Evolutionary conservation across 1,140 invertebrate genomes (phyloP).

Genomic region (Calosoma granatense): DNA sequence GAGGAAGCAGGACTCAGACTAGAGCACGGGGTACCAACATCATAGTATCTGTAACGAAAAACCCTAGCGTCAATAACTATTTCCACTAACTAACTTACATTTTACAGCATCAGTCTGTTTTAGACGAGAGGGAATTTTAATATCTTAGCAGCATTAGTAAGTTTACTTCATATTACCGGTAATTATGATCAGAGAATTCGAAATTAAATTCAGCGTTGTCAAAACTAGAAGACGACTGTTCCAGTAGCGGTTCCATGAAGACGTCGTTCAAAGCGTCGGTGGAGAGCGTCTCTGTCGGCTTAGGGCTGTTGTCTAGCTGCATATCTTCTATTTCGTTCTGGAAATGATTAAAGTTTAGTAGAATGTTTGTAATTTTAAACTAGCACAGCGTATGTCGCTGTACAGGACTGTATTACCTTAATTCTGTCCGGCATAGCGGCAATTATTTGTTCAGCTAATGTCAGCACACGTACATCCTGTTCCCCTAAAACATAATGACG

Average conservation of each 20-base stretch:
- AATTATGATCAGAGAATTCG: slow-evolving; percentile 68
- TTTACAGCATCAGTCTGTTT: slow-evolving; percentile 10
- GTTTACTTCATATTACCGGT: slow-evolving; percentile 47
- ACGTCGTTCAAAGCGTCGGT: slow-evolving; percentile 42
- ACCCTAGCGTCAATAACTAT: slow-evolving; percentile 11
- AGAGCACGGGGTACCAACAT: slow-evolving; percentile 63
- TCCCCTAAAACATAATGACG: slow-evolving; percentile 61
- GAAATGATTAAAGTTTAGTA: slow-evolving; percentile 17
- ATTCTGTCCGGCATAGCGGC: slow-evolving; percentile 94
- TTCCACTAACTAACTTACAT: no score
- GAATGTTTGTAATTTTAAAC: slow-evolving; percentile 12
- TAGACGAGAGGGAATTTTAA: neutral
- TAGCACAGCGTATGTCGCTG: no score
- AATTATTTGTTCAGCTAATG: slow-evolving; percentile 94
- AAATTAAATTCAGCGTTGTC: slow-evolving; percentile 60
- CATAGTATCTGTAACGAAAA: slow-evolving; percentile 48
- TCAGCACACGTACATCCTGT: slow-evolving; percentile 84
- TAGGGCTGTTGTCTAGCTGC: slow-evolving; percentile 38
- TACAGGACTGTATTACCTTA: slow-evolving; percentile 59
- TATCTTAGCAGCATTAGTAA: neutral
- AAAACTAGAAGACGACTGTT: slow-evolving; percentile 47
- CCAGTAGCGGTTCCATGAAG: slow-evolving; percentile 55
- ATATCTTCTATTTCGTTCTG: slow-evolving; percentile 53
- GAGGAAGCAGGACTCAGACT: slow-evolving; percentile 63
- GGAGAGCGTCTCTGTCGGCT: slow-evolving; percentile 27